Conservation (phyloP, 2,113 vertebrate species). For the Chelonoidis abingdonii region DNA sequence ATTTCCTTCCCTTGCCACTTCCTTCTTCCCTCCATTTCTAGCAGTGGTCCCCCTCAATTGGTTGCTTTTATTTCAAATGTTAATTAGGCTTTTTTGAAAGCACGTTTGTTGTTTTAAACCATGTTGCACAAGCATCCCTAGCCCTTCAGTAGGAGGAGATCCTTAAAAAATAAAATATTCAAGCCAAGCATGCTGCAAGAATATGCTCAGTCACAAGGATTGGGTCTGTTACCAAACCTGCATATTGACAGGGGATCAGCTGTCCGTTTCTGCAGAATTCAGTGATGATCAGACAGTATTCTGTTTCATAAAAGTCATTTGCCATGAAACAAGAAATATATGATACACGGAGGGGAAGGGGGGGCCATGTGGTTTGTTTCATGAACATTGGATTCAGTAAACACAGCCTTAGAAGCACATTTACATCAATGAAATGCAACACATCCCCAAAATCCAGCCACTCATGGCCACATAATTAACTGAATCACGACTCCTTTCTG, state of each 20-base stretch:
- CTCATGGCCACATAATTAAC: accelerated
- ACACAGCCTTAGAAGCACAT: accelerated
- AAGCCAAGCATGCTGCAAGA: no score
- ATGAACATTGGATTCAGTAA: neutral
- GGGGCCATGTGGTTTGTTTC: neutral
- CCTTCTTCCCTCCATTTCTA: neutral
- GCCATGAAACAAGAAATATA: neutral
- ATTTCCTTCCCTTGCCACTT: neutral
- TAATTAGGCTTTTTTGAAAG: neutral
- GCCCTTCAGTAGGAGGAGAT: neutral
- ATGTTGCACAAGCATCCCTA: neutral
- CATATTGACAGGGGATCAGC: neutral
- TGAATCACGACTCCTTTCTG: accelerated
- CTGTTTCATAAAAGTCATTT: neutral
- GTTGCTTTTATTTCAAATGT: neutral
- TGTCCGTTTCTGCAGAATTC: neutral
- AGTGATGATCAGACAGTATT: neutral
- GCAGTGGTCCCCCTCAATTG: neutral
- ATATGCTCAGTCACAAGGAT: no score
- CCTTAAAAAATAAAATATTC: neutral
- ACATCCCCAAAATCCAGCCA: neutral
- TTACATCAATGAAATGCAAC: accelerated
- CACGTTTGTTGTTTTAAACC: neutral
- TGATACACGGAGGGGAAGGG: neutral
- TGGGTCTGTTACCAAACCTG: neutral